Percentiles rank a stretch among this genome's conserved stretches.
These are phyloP conservation scores for Coilia nasus DNA, from an alignment of 2,797 vertebrate genomes.

Conservation along the genomic window DNA sequence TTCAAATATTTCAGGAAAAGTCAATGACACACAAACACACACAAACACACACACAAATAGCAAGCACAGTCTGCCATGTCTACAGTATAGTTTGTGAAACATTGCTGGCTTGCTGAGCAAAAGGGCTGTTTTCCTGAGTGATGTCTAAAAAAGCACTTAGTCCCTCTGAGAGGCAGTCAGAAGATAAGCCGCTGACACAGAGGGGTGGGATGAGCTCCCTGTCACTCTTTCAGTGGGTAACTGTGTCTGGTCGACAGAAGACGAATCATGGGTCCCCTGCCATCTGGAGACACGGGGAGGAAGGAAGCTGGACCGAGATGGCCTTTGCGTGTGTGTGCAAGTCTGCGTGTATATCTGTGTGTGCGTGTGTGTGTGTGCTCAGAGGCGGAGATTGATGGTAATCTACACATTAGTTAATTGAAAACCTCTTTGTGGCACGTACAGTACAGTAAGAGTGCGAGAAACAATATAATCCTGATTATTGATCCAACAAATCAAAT, in stretches of 20 bases:
- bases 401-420: conserved; percentile 86
- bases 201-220: conserved; percentile 36
- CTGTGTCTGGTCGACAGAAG: conserved; percentile 31
- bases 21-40: background rate
- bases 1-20: too few species aligned
- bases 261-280: background rate
- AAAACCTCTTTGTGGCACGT: conserved; percentile 78
- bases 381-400: conserved; percentile 75
- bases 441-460: conserved; percentile 61
- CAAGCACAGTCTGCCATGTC: too few species aligned
- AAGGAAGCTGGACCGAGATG: background rate
- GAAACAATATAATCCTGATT: conserved; percentile 74
- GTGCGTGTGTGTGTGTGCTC: conserved; percentile 43
- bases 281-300: background rate
- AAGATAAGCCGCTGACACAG: conserved; percentile 19
- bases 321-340: background rate
- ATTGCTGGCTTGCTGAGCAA: background rate
- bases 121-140: background rate
- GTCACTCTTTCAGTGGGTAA: conserved; percentile 33
- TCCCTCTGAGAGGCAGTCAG: background rate
- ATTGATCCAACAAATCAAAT: conserved; percentile 79
- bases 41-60: background rate
- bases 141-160: background rate
- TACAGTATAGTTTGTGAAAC: background rate
- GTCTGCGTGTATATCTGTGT: background rate